Conservation (phyloP, 2,888 invertebrate species). For the Nycteola revayana region DNA sequence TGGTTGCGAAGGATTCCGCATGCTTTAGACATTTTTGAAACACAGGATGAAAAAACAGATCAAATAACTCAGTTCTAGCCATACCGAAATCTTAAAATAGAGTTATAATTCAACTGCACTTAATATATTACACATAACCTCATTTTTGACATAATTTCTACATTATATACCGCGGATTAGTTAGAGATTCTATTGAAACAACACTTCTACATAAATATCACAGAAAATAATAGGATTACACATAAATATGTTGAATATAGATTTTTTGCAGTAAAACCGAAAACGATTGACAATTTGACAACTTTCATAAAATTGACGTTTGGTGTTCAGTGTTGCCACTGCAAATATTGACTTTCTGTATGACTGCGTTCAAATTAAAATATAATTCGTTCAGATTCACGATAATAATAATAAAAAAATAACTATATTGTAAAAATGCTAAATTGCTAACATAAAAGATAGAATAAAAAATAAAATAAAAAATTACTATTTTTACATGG, state of each 20-base stretch:
- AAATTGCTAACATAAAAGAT: too few relatives aligned
- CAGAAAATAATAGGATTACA: slow-evolving; percentile 25
- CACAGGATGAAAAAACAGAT: slow-evolving; percentile 78
- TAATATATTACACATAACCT: slow-evolving; percentile 66
- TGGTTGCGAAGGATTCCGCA: slow-evolving; percentile 61
- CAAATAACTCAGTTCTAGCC: slow-evolving; percentile 78
- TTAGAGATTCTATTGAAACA: slow-evolving; percentile 24
- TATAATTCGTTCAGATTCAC: too few relatives aligned
- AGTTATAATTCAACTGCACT: slow-evolving; percentile 55
- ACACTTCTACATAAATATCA: slow-evolving; percentile 30
- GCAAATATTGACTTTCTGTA: slow-evolving; percentile 6
- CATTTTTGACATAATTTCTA: slow-evolving; percentile 49
- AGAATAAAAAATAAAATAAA: neutral
- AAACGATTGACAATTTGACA: slow-evolving; percentile 52
- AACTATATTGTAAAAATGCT: too few relatives aligned
- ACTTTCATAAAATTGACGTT: slow-evolving; percentile 59
- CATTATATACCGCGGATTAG: slow-evolving; percentile 32
- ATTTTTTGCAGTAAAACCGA: slow-evolving; percentile 45
- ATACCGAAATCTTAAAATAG: slow-evolving; percentile 52
- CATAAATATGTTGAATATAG: slow-evolving; percentile 34
- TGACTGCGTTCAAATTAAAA: slow-evolving; percentile 23
- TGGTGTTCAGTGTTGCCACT: slow-evolving; percentile 45
- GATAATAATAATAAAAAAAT: too few relatives aligned
- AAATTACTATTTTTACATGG: neutral
- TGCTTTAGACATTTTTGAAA: slow-evolving; percentile 80